Evolutionary conservation across 1,140 invertebrate genomes (phyloP), one percentile per base, ranked within the genome.

Genomic region (Calliphora vicina): DNA sequence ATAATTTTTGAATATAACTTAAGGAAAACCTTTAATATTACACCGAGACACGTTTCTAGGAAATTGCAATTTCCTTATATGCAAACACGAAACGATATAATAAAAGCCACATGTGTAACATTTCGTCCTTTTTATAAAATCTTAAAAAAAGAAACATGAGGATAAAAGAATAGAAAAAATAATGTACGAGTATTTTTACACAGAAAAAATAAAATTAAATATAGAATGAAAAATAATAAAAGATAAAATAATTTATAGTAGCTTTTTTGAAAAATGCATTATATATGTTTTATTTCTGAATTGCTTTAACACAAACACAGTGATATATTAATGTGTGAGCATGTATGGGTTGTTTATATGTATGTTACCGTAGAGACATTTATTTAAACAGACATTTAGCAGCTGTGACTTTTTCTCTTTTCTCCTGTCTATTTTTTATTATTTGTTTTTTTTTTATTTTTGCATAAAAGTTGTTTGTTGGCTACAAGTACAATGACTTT

Each of bases 21-120:
- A 23, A 23, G 42, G 20, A 78, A 43, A 45, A 78, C n/a, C 74
- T 78, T 78, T 78, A 78, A 78, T 78, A 78, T 78, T 43, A 25
- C 6, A 9, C 35, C 10, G 35, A 20, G n/a, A 78, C 74, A 78
- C 74, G 74, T 43, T 78, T 23, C 35, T 20, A 78, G 74, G 74
- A 78, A 78, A 78, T 78, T 78, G 35, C 74, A 78, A 78, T 78
- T 78, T 78, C 74, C 74, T 78, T 43, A 78, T 45, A 78, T 78
- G 35, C 74, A 78, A 78, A 78, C 74, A 78, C 74, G 74, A 43
- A 43, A 25, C 17, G 74, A 8, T 23, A 78, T 78, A 78, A 78
- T 78, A 78, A 78, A 78, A 78, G n/a, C 74, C 74, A 78, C 74
- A 78, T 78, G 74, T 78, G 35, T 20, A 23, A 29, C 3, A 74